phyloP scores from a whole-genome alignment of 1,140 invertebrate genomes.

The Araneus ventricosus region DNA sequence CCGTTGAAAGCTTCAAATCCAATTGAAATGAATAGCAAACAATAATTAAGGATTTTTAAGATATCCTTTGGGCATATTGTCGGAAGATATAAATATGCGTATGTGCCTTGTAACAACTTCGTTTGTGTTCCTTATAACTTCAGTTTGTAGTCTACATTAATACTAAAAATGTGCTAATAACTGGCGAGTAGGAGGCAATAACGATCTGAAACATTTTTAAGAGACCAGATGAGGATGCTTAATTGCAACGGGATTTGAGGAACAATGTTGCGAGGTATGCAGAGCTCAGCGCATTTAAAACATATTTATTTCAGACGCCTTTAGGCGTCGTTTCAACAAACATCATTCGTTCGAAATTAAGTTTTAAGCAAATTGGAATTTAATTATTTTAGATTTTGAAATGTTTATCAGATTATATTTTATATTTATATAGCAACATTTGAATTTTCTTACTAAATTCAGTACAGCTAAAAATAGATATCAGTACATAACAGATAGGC shows the following conservation, averaged over 20 bases:
- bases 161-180: background rate
- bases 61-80: background rate
- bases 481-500: no score
- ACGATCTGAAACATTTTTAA: background rate
- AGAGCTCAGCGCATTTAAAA: no score
- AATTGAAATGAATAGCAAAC: background rate
- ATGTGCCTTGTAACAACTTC: background rate
- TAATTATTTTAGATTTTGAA: no score
- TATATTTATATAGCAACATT: no score
- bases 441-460: no score
- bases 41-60: slow-evolving; percentile 15
- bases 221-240: background rate
- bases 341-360: no score
- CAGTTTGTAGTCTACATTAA: background rate
- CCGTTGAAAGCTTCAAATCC: background rate
- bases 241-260: background rate
- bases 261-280: background rate
- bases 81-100: background rate
- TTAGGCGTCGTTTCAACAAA: no score
- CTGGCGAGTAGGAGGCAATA: background rate
- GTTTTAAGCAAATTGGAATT: no score
- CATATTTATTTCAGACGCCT: no score
- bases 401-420: no score
- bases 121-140: background rate
- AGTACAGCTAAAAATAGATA: no score